phyloP scores from a whole-genome alignment of 1,140 invertebrate genomes.

The Caenorhabditis remanei region DNA sequence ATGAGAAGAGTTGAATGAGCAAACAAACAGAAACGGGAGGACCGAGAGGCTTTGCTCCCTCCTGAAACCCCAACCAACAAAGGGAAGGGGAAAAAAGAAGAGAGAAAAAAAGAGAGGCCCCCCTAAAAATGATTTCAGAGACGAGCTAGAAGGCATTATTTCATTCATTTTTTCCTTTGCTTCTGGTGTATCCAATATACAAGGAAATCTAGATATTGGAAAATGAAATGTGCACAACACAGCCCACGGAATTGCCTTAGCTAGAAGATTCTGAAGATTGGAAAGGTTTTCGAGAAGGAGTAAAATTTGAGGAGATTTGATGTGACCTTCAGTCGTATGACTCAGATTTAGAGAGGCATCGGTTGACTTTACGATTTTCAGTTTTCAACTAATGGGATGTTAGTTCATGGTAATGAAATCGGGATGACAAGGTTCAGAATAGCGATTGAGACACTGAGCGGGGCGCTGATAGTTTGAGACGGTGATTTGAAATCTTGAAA shows the following conservation, averaged over 20 bases:
- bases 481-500: too few species aligned
- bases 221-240: not conserved
- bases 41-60: not conserved
- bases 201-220: not conserved
- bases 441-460: too few species aligned
- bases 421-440: too few species aligned
- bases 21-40: constrained; percentile 35
- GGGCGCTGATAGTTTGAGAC: too few species aligned
- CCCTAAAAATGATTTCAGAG: constrained; percentile 39
- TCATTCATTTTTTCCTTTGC: not conserved
- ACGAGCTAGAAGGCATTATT: not conserved
- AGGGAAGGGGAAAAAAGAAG: not conserved
- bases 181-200: not conserved
- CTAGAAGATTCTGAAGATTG: not conserved
- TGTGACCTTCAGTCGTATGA: too few species aligned
- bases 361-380: too few species aligned
- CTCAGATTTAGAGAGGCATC: too few species aligned
- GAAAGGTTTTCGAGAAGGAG: too few species aligned
- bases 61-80: constrained; percentile 21
- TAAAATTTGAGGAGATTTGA: too few species aligned
- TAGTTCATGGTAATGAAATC: too few species aligned
- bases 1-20: constrained; percentile 6
- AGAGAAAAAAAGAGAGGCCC: not conserved
- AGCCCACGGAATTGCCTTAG: not conserved
- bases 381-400: too few species aligned